Base-by-base conservation (phyloP, 2,888 invertebrate genomes). In the Sisyra terminalis region DNA sequence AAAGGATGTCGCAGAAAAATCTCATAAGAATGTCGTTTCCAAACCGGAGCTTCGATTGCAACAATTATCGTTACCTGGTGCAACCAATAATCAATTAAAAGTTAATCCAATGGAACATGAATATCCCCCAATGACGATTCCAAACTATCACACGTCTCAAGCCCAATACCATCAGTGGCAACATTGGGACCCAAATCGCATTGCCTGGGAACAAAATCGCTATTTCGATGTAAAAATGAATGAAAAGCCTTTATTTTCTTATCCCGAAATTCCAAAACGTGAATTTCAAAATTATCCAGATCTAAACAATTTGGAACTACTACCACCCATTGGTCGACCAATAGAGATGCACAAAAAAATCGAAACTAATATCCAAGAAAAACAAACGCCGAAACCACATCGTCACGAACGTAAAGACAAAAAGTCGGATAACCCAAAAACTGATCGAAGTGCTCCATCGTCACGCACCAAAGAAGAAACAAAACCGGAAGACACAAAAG, bases 91-190 rank as follows among this genome's bases (percentile, higher is more conserved):
- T 13, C 32, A 32, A 32, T 5, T 13, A 9, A 32, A 32, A 32
- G 14, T 32, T 9, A 3, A n/a, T 14, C 13, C 40, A 14, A 30
- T 13, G 13, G 17, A 29, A 24, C 40, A 40, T 29, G 78, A 77
- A 50, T 76, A 74, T 50, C 58, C 71, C 2, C 68, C 70, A 59
- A 77, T 78, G 58, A 74, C 77, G 50, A 68, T 77, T 40, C 75
- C 77, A 2, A 78, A 78, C 53, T 78, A 78, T 52, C 75, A 75
- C 52, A 69, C 75, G 38, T 67, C 72, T 1, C 69, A 69, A 47
- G 60, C 67, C 0, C 77, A 77, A 52, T 78, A 77, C 50, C 71
- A 71, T 51, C 76, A 76, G 68, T 74, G 77, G 54, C 68, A 59
- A 17, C 65, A 66, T 2, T 73, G 73, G 73, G 71, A 73, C 48